Evolutionary conservation across 2,888 invertebrate species (phyloP).

Genomic region (Polydrusus cervinus): DNA sequence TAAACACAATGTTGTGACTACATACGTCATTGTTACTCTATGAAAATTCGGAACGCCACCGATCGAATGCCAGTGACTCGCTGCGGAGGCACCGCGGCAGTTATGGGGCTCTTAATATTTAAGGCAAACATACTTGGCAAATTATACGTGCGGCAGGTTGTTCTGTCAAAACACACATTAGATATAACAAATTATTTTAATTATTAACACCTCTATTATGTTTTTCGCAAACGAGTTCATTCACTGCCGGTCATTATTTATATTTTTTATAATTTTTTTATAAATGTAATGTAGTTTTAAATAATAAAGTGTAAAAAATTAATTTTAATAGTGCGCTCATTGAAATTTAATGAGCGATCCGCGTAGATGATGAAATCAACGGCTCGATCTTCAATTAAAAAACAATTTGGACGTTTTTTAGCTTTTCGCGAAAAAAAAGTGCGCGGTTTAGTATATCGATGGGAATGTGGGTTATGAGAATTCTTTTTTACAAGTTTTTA

Average conservation of each 20-base stretch:
- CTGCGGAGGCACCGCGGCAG: no score
- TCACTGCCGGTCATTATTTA: slow-evolving; percentile 2
- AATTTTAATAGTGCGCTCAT: slow-evolving; percentile 14
- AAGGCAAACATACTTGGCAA: not conserved
- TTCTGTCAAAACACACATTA: slow-evolving; percentile 16
- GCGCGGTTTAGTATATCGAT: not conserved
- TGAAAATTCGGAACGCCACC: no score
- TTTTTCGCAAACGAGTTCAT: slow-evolving; percentile 9
- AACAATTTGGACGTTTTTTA: slow-evolving; percentile 6
- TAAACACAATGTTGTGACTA: no score
- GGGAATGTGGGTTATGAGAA: slow-evolving; percentile 1
- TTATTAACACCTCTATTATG: slow-evolving; percentile 18
- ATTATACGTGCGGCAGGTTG: slow-evolving; percentile 2
- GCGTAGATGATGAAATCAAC: not conserved
- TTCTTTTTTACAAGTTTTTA: not conserved
- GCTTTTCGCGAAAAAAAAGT: not conserved
- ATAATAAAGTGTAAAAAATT: slow-evolving; percentile 19
- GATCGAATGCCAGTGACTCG: no score
- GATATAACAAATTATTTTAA: slow-evolving; percentile 12
- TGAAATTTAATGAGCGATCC: slow-evolving; percentile 12
- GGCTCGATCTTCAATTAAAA: not conserved
- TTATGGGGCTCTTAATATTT: slow-evolving; percentile 7
- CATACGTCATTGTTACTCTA: no score
- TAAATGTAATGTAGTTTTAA: slow-evolving; percentile 1
- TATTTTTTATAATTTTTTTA: slow-evolving; percentile 7